These are phyloP conservation scores for Unio pictorum DNA, from an alignment of 2,888 invertebrate species.

Conservation along the genomic window DNA sequence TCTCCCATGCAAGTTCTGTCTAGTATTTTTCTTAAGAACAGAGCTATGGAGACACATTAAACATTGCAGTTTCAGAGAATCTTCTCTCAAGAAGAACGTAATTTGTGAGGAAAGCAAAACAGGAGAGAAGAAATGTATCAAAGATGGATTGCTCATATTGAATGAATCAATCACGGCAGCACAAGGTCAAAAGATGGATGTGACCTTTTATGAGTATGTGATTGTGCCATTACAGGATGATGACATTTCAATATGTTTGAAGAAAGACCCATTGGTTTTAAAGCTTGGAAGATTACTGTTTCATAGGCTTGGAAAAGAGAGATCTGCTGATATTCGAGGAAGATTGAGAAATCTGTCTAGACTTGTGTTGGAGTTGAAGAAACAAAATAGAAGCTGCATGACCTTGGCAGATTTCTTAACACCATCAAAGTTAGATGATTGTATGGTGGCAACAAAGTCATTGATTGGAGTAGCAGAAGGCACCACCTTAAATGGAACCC, in stretches of 20 bases:
- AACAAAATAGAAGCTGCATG: not conserved
- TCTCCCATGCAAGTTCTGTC: conserved; percentile 6
- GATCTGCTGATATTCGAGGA: too few relatives aligned
- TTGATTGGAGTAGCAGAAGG: not conserved
- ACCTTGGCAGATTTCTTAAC: not conserved
- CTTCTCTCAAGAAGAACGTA: not conserved
- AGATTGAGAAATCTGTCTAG: too few relatives aligned
- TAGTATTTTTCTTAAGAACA: conserved; percentile 6
- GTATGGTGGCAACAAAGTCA: not conserved
- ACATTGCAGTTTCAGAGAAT: conserved; percentile 5
- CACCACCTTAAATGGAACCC: too few relatives aligned
- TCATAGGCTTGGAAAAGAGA: too few relatives aligned
- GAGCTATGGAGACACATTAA: conserved; percentile 12
- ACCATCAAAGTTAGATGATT: conserved; percentile 1
- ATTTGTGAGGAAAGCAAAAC: not conserved
- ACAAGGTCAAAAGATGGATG: not conserved
- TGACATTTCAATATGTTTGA: conserved; percentile 1
- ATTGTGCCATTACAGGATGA: conserved; percentile 1
- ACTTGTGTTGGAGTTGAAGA: too few relatives aligned
- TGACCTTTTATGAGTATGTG: not conserved
- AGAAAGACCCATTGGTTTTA: not conserved
- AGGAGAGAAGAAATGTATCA: conserved; percentile 1
- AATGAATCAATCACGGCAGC: not conserved
- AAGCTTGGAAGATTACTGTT: too few relatives aligned
- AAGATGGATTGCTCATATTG: conserved; percentile 3